Evolutionary conservation across 2,888 invertebrate species (phyloP).

Genomic region (Tineola bisselliella): DNA sequence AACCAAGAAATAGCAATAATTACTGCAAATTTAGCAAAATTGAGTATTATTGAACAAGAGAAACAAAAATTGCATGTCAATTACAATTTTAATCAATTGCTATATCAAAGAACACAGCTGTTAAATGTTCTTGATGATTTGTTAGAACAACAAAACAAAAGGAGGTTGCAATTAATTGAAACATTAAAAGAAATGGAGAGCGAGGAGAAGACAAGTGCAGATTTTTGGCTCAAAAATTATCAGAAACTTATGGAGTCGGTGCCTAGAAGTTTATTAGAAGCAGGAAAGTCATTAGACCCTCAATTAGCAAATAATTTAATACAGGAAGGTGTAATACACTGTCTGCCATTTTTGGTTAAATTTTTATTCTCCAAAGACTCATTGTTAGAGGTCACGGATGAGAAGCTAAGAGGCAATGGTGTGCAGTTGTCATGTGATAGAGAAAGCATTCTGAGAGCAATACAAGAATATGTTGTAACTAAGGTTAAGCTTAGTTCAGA

Average conservation of each 20-base stretch:
- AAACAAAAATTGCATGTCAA: slow-evolving; percentile 72
- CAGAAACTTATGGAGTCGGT: slow-evolving; percentile 82
- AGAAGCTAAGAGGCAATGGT: slow-evolving; percentile 68
- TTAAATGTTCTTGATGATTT: slow-evolving; percentile 75
- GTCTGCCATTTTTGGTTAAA: slow-evolving; percentile 77
- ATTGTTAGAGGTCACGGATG: slow-evolving; percentile 60
- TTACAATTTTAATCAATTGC: slow-evolving; percentile 76
- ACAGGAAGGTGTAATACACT: slow-evolving; percentile 78
- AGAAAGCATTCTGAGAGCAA: slow-evolving; percentile 70
- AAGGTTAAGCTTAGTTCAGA: slow-evolving; percentile 27
- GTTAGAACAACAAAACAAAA: slow-evolving; percentile 72
- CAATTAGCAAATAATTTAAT: slow-evolving; percentile 74
- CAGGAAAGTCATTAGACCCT: slow-evolving; percentile 72
- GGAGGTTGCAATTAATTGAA: slow-evolving; percentile 72
- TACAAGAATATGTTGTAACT: slow-evolving; percentile 64
- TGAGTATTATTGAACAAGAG: slow-evolving; percentile 79
- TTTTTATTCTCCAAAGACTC: slow-evolving; percentile 64
- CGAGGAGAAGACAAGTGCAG: slow-evolving; percentile 56
- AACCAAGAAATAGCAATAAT: slow-evolving; percentile 79
- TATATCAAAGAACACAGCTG: slow-evolving; percentile 73
- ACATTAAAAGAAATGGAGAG: slow-evolving; percentile 78
- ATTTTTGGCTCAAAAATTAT: slow-evolving; percentile 84
- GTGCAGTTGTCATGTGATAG: slow-evolving; percentile 67
- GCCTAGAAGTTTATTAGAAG: slow-evolving; percentile 72
- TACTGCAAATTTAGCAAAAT: slow-evolving; percentile 74